Evolutionary conservation across 2,888 invertebrate genomes (phyloP).

Genomic region (Idaea aversata): DNA sequence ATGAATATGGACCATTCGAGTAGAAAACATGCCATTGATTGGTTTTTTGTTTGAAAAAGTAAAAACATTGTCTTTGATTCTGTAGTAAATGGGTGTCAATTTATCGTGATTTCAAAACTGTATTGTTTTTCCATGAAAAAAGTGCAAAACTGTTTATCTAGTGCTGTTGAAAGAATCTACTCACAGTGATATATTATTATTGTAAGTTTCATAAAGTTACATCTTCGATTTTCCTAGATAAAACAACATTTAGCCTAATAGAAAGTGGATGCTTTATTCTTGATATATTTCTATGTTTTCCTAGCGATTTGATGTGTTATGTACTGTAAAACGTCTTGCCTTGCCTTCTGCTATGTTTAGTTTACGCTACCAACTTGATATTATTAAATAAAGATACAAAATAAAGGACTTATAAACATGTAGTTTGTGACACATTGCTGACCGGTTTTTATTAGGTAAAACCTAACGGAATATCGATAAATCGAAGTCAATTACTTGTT

Average conservation of each 20-base stretch:
- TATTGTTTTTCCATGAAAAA: slow-evolving; percentile 18
- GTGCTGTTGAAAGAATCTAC: not conserved
- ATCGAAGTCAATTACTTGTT: slow-evolving; percentile 40
- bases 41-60: slow-evolving; percentile 26
- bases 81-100: slow-evolving; percentile 47
- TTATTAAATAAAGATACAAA: not conserved
- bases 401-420: not conserved
- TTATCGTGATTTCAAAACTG: slow-evolving; percentile 34
- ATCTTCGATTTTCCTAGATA: not conserved
- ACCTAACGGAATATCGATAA: slow-evolving; percentile 31
- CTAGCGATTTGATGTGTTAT: slow-evolving; percentile 4
- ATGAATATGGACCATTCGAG: not conserved
- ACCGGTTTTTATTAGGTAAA: slow-evolving; percentile 44
- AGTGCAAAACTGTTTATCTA: slow-evolving; percentile 13
- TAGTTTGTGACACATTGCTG: slow-evolving; percentile 13
- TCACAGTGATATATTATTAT: slow-evolving; percentile 6
- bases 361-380: not conserved
- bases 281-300: slow-evolving; percentile 20
- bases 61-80: slow-evolving; percentile 38
- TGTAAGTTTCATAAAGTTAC: slow-evolving; percentile 17
- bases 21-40: not conserved
- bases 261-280: not conserved
- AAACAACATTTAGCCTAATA: not conserved
- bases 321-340: not conserved
- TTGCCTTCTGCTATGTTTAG: not conserved